Percentiles rank a stretch among this genome's conserved stretches.
These are phyloP conservation scores for Rutpela maculata DNA, from an alignment of 2,888 invertebrate genomes.

Conservation along the genomic window DNA sequence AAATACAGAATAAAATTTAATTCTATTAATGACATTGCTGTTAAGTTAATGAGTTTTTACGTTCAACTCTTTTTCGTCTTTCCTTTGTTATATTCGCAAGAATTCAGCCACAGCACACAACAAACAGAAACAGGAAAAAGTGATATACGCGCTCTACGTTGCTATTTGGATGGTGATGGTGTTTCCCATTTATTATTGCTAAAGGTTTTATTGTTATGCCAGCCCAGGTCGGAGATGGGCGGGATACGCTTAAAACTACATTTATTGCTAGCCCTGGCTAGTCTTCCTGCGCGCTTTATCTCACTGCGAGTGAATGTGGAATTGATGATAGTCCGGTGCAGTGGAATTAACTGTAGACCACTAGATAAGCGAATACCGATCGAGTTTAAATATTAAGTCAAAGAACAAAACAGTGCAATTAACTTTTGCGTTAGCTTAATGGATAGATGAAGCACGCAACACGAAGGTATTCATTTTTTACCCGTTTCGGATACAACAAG, in stretches of 20 bases:
- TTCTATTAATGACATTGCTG: not conserved
- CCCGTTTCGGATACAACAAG: no score
- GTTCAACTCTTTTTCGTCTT: not conserved
- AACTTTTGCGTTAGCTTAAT: no score
- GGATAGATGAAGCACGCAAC: no score
- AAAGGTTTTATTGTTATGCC: slow-evolving; percentile 69
- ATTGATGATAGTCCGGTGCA: slow-evolving; percentile 23
- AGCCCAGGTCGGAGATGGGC: slow-evolving; percentile 63
- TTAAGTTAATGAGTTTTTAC: not conserved
- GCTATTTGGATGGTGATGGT: slow-evolving; percentile 29
- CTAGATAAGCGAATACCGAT: slow-evolving; percentile 6
- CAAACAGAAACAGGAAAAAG: slow-evolving; percentile 16
- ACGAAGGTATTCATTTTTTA: no score
- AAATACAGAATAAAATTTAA: not conserved
- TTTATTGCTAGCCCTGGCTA: slow-evolving; percentile 43
- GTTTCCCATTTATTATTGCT: slow-evolving; percentile 68
- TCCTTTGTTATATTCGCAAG: not conserved
- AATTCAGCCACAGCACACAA: not conserved
- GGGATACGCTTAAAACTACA: slow-evolving; percentile 45
- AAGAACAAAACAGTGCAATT: no score
- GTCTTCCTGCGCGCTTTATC: slow-evolving; percentile 33
- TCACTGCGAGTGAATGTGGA: not conserved
- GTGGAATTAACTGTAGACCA: not conserved
- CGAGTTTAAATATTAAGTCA: not conserved
- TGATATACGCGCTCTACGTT: slow-evolving; percentile 27